phyloP scores from a whole-genome alignment of 1,140 invertebrate genomes.

The Contarinia nasturtii region DNA sequence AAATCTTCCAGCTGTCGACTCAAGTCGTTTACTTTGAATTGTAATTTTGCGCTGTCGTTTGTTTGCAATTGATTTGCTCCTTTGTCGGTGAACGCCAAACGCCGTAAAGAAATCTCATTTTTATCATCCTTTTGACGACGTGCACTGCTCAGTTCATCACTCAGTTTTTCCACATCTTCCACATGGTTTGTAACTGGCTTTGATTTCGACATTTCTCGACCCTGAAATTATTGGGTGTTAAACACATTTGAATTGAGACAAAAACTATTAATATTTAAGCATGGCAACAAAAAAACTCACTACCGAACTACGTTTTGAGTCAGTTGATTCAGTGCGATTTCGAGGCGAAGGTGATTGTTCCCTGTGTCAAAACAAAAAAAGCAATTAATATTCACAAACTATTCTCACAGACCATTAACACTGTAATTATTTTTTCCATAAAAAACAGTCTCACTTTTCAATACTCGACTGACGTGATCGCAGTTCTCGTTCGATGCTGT shows the following conservation, averaged over 20 bases:
- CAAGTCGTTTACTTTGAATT: slow-evolving; percentile 67
- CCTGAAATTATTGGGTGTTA: too few species aligned
- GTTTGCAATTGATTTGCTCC: slow-evolving; percentile 47
- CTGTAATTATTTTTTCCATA: too few species aligned
- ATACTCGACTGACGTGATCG: too few species aligned
- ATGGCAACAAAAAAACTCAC: too few species aligned
- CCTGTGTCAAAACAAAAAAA: not conserved
- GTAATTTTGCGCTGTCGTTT: slow-evolving; percentile 48
- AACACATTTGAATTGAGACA: too few species aligned
- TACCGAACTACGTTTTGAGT: too few species aligned
- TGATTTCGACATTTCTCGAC: too few species aligned
- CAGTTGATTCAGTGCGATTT: too few species aligned
- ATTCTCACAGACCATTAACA: not conserved
- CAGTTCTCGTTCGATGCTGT: slow-evolving; percentile 29
- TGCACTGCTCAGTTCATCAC: slow-evolving; percentile 43
- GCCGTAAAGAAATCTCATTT: slow-evolving; percentile 58
- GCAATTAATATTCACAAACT: not conserved
- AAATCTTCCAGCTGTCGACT: slow-evolving; percentile 58
- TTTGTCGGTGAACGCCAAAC: slow-evolving; percentile 54
- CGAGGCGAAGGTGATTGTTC: not conserved
- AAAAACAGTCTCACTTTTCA: too few species aligned
- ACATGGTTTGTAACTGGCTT: too few species aligned
- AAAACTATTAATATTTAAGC: too few species aligned
- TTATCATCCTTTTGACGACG: slow-evolving; percentile 61
- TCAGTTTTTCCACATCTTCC: slow-evolving; percentile 44